Conservation (phyloP, 2,797 vertebrate genomes). For the Schizothorax lantsangensis region DNA sequence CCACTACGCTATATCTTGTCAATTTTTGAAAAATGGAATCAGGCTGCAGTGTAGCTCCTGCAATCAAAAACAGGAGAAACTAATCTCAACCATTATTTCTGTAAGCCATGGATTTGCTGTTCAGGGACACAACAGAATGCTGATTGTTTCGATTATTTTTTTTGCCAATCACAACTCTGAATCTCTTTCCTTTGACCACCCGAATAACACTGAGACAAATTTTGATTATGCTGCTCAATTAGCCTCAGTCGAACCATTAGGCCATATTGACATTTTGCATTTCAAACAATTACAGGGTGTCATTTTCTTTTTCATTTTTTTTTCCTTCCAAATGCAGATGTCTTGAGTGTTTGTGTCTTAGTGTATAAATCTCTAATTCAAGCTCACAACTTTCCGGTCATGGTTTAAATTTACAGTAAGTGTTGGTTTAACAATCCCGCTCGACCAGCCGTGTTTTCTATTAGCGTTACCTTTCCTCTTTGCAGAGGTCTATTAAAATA, state of each 20-base stretch:
- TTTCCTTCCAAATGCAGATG: neutral
- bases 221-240: constrained; percentile 55
- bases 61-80: constrained; percentile 32
- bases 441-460: constrained; percentile 32
- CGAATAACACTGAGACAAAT: constrained; percentile 31
- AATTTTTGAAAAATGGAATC: neutral
- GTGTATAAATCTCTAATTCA: neutral
- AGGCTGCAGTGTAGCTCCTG: constrained; percentile 9
- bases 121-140: constrained; percentile 18
- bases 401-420: constrained; percentile 33
- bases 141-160: constrained; percentile 36
- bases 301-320: neutral
- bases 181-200: constrained; percentile 11
- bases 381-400: constrained; percentile 4
- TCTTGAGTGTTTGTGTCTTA: constrained; percentile 1
- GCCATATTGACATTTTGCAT: constrained; percentile 38
- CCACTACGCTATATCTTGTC: neutral
- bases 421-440: neutral
- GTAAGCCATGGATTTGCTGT: constrained; percentile 20
- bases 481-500: constrained; percentile 57
- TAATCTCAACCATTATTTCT: constrained; percentile 28
- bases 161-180: constrained; percentile 27
- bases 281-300: neutral
- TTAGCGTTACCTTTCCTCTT: constrained; percentile 12
- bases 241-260: constrained; percentile 40